Percentiles rank a stretch among this genome's conserved stretches.
Evolutionary conservation across 2,888 invertebrate genomes (phyloP).

Genomic region (Acanthosepion lycidas): DNA sequence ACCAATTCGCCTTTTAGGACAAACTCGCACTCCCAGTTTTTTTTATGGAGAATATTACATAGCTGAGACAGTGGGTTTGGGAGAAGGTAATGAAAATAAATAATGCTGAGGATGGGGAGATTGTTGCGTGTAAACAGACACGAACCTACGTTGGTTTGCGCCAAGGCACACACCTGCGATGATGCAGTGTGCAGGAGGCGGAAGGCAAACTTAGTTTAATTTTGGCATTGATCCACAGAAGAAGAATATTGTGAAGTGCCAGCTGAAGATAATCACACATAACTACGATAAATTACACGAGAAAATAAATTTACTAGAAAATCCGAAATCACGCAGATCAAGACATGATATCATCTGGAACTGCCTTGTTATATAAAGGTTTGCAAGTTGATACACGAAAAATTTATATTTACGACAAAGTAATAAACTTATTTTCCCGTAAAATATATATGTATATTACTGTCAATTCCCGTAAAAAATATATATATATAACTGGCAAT

Average conservation of each 20-base stretch:
- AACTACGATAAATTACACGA: too few species aligned
- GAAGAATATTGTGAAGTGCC: not conserved
- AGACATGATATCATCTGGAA: too few species aligned
- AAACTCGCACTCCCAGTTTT: not conserved
- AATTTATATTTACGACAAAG: too few species aligned
- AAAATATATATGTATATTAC: too few species aligned
- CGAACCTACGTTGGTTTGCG: not conserved
- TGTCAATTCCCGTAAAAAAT: too few species aligned
- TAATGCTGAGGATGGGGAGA: not conserved
- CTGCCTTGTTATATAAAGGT: too few species aligned
- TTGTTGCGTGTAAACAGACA: not conserved
- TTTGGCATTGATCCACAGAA: not conserved
- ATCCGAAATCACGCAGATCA: too few species aligned
- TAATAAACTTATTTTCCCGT: too few species aligned
- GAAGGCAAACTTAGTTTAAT: slow-evolving; percentile 33
- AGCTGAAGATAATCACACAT: not conserved
- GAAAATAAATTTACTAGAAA: too few species aligned
- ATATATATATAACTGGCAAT: too few species aligned
- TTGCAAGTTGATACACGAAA: too few species aligned
- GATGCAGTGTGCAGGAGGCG: not conserved
- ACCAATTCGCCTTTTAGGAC: not conserved
- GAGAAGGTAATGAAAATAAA: not conserved
- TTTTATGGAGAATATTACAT: not conserved
- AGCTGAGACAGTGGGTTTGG: not conserved
- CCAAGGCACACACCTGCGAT: not conserved